Evolutionary conservation across 2,888 invertebrate species (phyloP).

Genomic region (Euspilapteryx auroguttella): DNA sequence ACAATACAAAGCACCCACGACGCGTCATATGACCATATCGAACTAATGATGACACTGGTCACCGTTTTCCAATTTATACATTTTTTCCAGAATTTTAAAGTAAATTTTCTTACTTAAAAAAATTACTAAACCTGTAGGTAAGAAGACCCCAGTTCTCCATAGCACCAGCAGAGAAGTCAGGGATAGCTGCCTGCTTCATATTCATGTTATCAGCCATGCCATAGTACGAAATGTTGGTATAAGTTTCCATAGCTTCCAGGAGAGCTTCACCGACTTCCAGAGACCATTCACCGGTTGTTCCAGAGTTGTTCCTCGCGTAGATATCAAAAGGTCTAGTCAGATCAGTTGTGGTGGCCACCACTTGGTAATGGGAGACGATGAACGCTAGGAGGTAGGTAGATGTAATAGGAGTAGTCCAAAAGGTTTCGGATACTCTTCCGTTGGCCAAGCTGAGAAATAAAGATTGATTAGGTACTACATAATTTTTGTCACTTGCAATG

Average conservation of each 20-base stretch:
- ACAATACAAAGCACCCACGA: no score
- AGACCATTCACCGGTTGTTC: slow-evolving; percentile 37
- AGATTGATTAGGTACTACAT: no score
- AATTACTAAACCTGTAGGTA: slow-evolving; percentile 79
- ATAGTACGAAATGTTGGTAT: slow-evolving; percentile 55
- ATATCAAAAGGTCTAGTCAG: slow-evolving; percentile 27
- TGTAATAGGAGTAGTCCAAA: slow-evolving; percentile 65
- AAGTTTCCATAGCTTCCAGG: slow-evolving; percentile 55
- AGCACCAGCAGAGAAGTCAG: slow-evolving; percentile 77
- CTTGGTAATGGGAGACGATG: slow-evolving; percentile 75
- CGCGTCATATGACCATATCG: no score
- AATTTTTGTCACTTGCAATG: no score
- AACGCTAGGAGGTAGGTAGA: slow-evolving; percentile 86
- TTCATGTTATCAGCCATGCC: slow-evolving; percentile 44
- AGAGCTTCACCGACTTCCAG: slow-evolving; percentile 39
- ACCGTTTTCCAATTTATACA: no score
- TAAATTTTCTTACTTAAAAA: no score
- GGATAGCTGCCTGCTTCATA: slow-evolving; percentile 76
- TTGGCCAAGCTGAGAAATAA: slow-evolving; percentile 13
- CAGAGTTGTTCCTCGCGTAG: slow-evolving; percentile 40
- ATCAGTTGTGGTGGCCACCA: slow-evolving; percentile 17
- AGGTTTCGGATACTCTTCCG: slow-evolving; percentile 33
- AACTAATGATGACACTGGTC: no score
- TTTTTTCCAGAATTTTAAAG: no score
- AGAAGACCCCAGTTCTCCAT: slow-evolving; percentile 88